Evolutionary conservation across 2,888 invertebrate species (phyloP), one percentile per base, ranked within the genome.

Genomic region (Vannuccia rotundouncinata): DNA sequence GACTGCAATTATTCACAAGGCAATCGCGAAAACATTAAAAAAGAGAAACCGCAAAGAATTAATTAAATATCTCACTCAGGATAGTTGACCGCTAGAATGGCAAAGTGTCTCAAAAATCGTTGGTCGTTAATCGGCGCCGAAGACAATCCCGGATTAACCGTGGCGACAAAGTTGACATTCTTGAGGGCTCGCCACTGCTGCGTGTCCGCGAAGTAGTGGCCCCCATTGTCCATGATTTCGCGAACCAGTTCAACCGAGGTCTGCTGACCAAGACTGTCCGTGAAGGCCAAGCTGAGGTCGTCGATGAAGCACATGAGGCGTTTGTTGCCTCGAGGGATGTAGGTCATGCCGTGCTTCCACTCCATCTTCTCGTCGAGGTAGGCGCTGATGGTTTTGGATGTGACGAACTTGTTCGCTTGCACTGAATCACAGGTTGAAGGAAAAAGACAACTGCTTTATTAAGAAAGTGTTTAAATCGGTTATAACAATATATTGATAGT

Each of bases 281-380:
- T n/a, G n/a, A n/a, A n/a, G 1, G 86, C 85, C 17, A 87, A 83
- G 82, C 88, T 86, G 82, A 88, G 83, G 83, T 88, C 87, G 84
- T 88, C 88, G 1, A 88, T 83, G 75, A 88, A 83, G 82, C 86
- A 88, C 17, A 87, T 83, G 31, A 88, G 85, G 60, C 85, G 81
- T 82, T 87, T 87, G 85, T 87, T 87, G 29, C 87, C 87, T 78
- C 85, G 85, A 0, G 88, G 87, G 30, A 87, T 85, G 81, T 85
- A 87, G 13, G 86, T 86, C n/a, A 84, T 83, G n/a, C 87, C 87
- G 84, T 88, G 87, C 83, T 87, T 86, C 87, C 87, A 88, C 81
- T 87, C 87, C 60, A 87, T 82, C 59, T 85, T 83, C 79, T 87
- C 87, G 82, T 86, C 85, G 27, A 88, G 83, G 28, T 86, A 83